Conservation (phyloP, 2,888 invertebrate species). For the Nesidiocoris tenuis region DNA sequence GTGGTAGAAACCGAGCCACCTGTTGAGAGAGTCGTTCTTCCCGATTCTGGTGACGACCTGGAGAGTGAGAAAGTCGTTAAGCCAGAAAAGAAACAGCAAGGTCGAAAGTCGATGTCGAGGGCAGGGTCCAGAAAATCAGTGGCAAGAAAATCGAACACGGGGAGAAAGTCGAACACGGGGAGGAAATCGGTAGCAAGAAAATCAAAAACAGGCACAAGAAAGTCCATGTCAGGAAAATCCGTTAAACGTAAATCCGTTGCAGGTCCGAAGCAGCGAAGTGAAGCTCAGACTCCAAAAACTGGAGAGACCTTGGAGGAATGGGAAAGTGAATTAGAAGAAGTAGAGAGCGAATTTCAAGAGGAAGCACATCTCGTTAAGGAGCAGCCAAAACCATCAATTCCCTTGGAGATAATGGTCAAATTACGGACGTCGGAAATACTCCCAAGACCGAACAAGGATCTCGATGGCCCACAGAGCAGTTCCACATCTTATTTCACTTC, state of each 20-base stretch:
- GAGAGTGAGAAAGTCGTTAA: background rate
- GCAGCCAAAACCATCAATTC: conserved; percentile 6
- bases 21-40: background rate
- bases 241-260: background rate
- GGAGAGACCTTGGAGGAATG: background rate
- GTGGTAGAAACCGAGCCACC: conserved; percentile 27
- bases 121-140: conserved; percentile 19
- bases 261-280: background rate
- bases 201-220: conserved; percentile 10
- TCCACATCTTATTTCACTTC: conserved; percentile 11
- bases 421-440: conserved; percentile 27
- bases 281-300: background rate
- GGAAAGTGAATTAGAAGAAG: background rate
- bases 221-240: conserved; percentile 2
- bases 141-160: conserved; percentile 17
- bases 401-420: conserved; percentile 11
- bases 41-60: background rate
- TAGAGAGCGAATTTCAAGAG: too few relatives aligned
- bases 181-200: conserved; percentile 10
- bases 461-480: conserved; percentile 6
- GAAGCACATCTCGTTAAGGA: conserved; percentile 6
- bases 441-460: conserved; percentile 22
- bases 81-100: background rate
- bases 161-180: conserved; percentile 9
- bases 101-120: conserved; percentile 5